Evolutionary conservation across 2,113 vertebrate genomes (phyloP), one percentile per base, ranked within the genome.

Genomic region (Eonycteris spelaea): DNA sequence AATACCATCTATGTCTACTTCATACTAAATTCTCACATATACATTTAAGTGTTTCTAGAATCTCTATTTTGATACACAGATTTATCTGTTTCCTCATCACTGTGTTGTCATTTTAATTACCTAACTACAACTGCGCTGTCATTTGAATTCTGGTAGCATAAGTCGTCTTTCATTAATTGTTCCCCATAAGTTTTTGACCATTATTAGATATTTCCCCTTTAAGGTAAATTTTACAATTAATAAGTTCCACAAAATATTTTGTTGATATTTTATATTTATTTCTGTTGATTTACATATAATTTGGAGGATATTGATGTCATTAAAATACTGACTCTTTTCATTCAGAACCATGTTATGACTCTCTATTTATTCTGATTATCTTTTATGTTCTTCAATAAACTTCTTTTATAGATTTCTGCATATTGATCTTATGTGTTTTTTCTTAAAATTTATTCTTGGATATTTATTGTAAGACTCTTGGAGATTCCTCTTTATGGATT

Each of bases 381-480:
- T 82, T 97, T 96, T 86, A 97, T 86, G n/a, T 63, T 43, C 61
- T 92, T 51, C 65, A 90, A 45, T 92, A 97, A 79, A 90, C 38
- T 92, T 97, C 38, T 92, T 97, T 97, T 95, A 96, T 90, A 96
- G 35, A 9, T 70, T 95, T 24, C 28, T 13, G 86, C 40, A 90
- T 96, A 94, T 53, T 95, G 57, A 55, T 84, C n/a, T 75, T 79
- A 3, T 12, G 57, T 45, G 38, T 33, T 82, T 89, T 80, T 91
- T 85, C 74, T 86, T 82, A 85, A 90, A 92, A 96, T 92, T 80
- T 87, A 95, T 90, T 90, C 26, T 45, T 63, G 14, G 10, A 24
- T 79, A 61, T 87, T 90, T 91, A 90, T 43, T 84, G 13, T 33
- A 71, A 38, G 18, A 79, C 74, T 51, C 22, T 51, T 70, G 35